A percentile compares a stretch with the other conserved stretches of the same genome.
Evolutionary conservation across 2,113 vertebrate genomes (phyloP).

Genomic region (Chrysemys picta): DNA sequence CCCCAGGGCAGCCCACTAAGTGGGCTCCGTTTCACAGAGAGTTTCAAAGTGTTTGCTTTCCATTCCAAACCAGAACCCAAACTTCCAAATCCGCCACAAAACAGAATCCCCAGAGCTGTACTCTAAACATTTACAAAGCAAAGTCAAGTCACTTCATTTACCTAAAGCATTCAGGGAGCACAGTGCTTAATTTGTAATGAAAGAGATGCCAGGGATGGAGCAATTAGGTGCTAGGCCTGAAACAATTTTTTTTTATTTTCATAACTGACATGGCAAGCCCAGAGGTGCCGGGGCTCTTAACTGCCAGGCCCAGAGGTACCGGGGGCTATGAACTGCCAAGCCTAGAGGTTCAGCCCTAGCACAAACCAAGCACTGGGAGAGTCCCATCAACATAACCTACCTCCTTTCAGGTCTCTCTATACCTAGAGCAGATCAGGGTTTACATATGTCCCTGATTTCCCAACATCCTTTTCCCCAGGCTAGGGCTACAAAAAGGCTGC

Average conservation of each 20-base stretch:
- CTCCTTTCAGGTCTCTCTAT: rapidly evolving
- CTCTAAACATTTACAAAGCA: neutral
- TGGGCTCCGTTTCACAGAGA: neutral
- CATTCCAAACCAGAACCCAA: neutral
- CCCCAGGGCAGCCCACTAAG: neutral
- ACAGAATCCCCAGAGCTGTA: neutral
- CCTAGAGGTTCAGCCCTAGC: too few relatives aligned
- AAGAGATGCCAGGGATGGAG: too few relatives aligned
- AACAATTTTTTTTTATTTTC: too few relatives aligned
- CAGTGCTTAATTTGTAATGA: too few relatives aligned
- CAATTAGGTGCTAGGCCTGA: too few relatives aligned
- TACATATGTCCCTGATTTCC: neutral
- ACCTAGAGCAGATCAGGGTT: rapidly evolving
- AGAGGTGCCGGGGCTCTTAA: too few relatives aligned
- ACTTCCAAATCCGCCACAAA: neutral
- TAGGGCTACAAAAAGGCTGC: neutral
- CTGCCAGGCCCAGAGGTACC: too few relatives aligned
- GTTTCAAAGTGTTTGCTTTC: neutral
- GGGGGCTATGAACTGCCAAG: too few relatives aligned
- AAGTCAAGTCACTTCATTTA: neutral
- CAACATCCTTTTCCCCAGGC: neutral
- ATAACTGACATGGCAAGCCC: too few relatives aligned
- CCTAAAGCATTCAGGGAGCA: neutral
- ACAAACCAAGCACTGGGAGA: too few relatives aligned
- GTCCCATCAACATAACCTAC: neutral